These are phyloP conservation scores for Aricia agestis DNA, from an alignment of 1,140 invertebrate genomes.

Conservation along the genomic window DNA sequence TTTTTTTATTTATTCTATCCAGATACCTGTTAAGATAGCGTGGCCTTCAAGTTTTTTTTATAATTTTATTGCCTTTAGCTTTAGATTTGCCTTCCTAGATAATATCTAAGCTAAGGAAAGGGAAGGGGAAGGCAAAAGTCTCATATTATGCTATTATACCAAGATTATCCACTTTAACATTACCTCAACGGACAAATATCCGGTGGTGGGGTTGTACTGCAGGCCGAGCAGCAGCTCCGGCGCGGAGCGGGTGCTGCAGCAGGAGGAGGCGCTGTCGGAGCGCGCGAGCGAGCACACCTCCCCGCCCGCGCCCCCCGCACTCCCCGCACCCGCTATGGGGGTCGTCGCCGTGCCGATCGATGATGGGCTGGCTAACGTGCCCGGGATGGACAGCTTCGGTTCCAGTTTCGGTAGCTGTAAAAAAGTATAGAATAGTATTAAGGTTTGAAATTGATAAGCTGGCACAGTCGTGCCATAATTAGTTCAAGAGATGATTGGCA, in stretches of 20 bases:
- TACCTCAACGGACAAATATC: slow-evolving; percentile 93
- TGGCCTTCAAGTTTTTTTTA: too few species aligned
- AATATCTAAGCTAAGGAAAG: too few species aligned
- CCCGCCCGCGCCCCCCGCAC: slow-evolving; percentile 41
- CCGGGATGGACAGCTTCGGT: slow-evolving; percentile 32
- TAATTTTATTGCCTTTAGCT: too few species aligned
- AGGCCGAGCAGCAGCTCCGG: slow-evolving; percentile 93
- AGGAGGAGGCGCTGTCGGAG: slow-evolving; percentile 94
- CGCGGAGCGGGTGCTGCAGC: slow-evolving; percentile 91
- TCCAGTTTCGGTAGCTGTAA: slow-evolving; percentile 53
- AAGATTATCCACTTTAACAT: slow-evolving; percentile 29
- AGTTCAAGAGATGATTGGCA: too few species aligned
- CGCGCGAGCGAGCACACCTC: slow-evolving; percentile 88
- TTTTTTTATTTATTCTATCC: too few species aligned
- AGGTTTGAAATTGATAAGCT: too few species aligned
- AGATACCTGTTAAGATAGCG: too few species aligned
- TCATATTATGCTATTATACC: too few species aligned
- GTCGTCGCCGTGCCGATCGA: slow-evolving; percentile 29
- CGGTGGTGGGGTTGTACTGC: slow-evolving; percentile 95
- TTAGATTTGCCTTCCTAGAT: too few species aligned
- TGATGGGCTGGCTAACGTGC: slow-evolving; percentile 33
- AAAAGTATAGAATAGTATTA: neutral
- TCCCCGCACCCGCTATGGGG: slow-evolving; percentile 68
- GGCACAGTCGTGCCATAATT: too few species aligned
- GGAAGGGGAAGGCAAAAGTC: too few species aligned